These are phyloP conservation scores for Enteromius treurensis DNA, from an alignment of 2,797 vertebrate species.

Conservation along the genomic window DNA sequence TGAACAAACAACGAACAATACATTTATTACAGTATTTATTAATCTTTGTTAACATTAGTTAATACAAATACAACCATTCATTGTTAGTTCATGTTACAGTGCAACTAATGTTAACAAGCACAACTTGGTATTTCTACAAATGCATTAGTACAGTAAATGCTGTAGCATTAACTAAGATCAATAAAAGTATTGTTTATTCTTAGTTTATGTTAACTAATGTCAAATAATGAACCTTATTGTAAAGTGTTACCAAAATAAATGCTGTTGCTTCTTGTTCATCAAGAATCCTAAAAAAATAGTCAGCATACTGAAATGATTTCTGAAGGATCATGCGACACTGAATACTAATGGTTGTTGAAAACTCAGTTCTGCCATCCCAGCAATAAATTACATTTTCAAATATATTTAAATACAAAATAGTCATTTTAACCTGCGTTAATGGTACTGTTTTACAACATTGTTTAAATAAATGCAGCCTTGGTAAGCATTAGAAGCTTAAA, in stretches of 20 bases:
- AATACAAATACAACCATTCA: too few species aligned
- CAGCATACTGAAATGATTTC: background rate
- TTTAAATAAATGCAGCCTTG: background rate
- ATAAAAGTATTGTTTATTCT: too few species aligned
- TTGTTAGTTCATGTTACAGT: too few species aligned
- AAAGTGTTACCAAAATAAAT: background rate
- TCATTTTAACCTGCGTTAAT: background rate
- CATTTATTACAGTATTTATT: too few species aligned
- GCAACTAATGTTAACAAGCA: too few species aligned
- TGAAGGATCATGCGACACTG: background rate
- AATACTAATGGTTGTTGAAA: background rate
- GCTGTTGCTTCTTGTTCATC: background rate
- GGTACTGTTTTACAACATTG: background rate
- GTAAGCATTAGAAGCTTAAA: background rate
- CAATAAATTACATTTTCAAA: background rate
- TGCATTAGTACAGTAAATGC: too few species aligned
- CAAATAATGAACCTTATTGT: too few species aligned
- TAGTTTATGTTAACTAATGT: too few species aligned
- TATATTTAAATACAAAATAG: background rate
- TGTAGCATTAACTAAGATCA: too few species aligned
- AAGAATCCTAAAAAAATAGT: background rate
- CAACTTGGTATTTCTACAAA: too few species aligned
- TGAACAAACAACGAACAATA: too few species aligned
- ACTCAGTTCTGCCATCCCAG: background rate
- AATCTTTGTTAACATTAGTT: too few species aligned